phyloP scores from a whole-genome alignment of 2,888 invertebrate genomes.

The Lasioglossum figueresi region DNA sequence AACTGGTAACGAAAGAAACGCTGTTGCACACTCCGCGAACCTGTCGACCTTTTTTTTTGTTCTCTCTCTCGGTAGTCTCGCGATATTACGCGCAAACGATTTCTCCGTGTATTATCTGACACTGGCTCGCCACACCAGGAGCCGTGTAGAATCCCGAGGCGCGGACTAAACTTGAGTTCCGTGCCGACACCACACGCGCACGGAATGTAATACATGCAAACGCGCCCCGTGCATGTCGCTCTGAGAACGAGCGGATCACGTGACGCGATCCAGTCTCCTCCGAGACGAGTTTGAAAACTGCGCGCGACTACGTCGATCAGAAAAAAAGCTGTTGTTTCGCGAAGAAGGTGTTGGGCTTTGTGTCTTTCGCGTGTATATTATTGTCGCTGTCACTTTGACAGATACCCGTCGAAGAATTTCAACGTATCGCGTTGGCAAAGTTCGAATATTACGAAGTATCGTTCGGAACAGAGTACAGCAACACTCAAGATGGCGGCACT shows the following conservation, averaged over 20 bases:
- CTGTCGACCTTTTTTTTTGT: not conserved
- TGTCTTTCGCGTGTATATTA: not conserved
- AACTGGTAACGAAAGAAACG: conserved; percentile 9
- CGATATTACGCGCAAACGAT: conserved; percentile 33
- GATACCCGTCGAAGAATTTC: not conserved
- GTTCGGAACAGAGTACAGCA: not conserved
- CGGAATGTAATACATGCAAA: conserved; percentile 58
- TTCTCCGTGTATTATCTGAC: conserved; percentile 34
- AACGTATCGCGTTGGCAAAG: not conserved
- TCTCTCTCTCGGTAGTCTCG: not conserved
- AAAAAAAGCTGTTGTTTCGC: not conserved
- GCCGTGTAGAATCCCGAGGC: conserved; percentile 66
- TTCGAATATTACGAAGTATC: not conserved
- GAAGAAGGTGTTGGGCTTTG: not conserved
- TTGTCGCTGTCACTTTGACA: rapidly evolving
- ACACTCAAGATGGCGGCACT: conserved; percentile 49
- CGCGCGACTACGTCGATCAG: conserved; percentile 12
- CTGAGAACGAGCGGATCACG: conserved; percentile 63
- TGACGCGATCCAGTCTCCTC: conserved; percentile 47
- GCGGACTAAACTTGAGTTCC: conserved; percentile 64
- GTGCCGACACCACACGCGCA: conserved; percentile 62
- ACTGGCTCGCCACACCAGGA: conserved; percentile 47
- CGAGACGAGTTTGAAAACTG: conserved; percentile 29
- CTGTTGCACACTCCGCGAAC: conserved; percentile 25
- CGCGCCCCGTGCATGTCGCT: conserved; percentile 55